phyloP scores from a whole-genome alignment of 2,113 vertebrate species.

The Hystrix cristata region DNA sequence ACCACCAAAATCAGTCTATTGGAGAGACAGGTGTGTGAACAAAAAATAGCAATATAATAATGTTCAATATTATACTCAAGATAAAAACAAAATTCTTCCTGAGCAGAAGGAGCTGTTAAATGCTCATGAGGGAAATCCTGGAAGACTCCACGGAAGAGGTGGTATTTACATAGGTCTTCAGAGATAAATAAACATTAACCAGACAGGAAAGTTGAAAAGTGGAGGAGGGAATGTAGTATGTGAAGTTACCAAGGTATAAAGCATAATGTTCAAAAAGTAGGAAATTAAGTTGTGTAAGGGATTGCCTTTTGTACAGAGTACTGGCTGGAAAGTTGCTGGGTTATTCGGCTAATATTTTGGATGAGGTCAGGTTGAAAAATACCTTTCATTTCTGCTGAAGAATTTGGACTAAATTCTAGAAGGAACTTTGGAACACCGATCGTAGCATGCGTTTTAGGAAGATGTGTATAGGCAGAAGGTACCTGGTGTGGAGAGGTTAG shows the following conservation, averaged over 20 bases:
- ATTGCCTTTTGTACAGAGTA: background rate
- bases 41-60: background rate
- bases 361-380: background rate
- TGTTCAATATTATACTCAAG: background rate
- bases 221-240: background rate
- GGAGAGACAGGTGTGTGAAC: background rate
- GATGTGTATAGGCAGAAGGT: background rate
- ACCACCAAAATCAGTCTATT: background rate
- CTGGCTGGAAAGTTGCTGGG: constrained; percentile 8
- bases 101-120: background rate
- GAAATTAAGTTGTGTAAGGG: background rate
- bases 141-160: background rate
- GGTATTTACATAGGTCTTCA: background rate
- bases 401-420: constrained; percentile 28
- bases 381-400: background rate
- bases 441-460: background rate
- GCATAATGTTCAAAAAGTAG: background rate
- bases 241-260: background rate
- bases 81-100: background rate
- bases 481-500: background rate
- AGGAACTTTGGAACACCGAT: background rate
- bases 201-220: background rate
- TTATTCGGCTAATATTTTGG: background rate
- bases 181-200: background rate
- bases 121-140: background rate